These are phyloP conservation scores for Musca vetustissima DNA, from an alignment of 1,140 invertebrate genomes.

Conservation along the genomic window DNA sequence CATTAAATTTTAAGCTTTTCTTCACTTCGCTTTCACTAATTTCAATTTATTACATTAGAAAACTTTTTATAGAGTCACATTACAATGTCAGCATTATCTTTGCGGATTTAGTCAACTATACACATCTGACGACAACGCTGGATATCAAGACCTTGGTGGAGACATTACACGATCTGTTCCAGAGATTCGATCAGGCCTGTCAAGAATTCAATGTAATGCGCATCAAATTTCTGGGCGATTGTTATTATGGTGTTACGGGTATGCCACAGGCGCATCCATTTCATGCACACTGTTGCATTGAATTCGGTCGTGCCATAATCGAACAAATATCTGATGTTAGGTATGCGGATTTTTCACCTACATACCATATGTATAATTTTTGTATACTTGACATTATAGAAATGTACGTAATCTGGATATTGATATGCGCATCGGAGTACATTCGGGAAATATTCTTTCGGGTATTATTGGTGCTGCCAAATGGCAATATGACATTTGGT, in stretches of 20 bases:
- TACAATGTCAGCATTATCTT: constrained; percentile 91
- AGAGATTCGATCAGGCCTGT: constrained; percentile 85
- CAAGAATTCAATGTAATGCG: constrained; percentile 71
- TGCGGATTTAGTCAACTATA: constrained; percentile 96
- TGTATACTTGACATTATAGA: no score
- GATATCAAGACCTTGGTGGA: constrained; percentile 83
- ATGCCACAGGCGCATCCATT: constrained; percentile 72
- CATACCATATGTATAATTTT: no score
- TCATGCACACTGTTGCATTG: constrained; percentile 87
- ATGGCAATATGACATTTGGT: constrained; percentile 98
- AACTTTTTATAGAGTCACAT: constrained; percentile 84
- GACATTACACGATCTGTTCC: constrained; percentile 91
- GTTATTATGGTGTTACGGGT: constrained; percentile 92
- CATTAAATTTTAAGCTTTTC: no score
- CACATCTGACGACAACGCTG: constrained; percentile 80
- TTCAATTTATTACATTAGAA: constrained; percentile 60
- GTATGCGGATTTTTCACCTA: no score
- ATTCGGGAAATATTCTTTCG: constrained; percentile 89
- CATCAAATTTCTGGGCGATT: constrained; percentile 91
- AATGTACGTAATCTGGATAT: constrained; percentile 79
- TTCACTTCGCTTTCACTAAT: no score
- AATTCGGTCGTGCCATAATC: constrained; percentile 89
- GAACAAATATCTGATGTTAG: constrained; percentile 79
- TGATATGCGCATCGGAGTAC: constrained; percentile 95
- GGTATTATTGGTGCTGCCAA: constrained; percentile 89